phyloP scores from a whole-genome alignment of 2,113 vertebrate genomes.

The Brachionichthys hirsutus region DNA sequence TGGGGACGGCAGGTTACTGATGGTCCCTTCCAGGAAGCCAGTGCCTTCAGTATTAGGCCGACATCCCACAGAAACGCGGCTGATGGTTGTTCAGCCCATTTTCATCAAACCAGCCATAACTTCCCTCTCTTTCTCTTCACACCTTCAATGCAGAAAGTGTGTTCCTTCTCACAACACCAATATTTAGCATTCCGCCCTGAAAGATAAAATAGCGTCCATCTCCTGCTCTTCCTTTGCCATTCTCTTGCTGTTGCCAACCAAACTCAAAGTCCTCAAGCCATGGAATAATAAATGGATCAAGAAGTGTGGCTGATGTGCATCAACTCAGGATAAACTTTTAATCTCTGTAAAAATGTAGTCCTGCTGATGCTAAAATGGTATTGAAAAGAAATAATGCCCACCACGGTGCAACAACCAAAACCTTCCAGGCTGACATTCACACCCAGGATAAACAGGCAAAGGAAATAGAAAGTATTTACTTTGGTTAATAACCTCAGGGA shows the following conservation, averaged over 20 bases:
- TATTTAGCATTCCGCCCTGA: not conserved
- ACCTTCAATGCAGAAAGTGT: no score
- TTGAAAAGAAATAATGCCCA: conserved; percentile 36
- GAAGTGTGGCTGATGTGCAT: conserved; percentile 59
- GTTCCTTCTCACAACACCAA: no score
- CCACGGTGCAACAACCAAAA: conserved; percentile 22
- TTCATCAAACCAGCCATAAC: conserved; percentile 41
- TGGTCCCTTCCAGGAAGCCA: conserved; percentile 40
- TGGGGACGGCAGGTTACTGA: conserved; percentile 58
- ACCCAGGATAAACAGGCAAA: conserved; percentile 1
- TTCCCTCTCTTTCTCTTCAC: conserved; percentile 18
- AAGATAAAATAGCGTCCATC: conserved; percentile 19
- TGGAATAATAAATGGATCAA: conserved; percentile 60
- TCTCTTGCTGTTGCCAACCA: conserved; percentile 28
- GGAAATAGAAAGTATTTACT: conserved; percentile 4
- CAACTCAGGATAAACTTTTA: conserved; percentile 52
- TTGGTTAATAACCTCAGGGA: no score
- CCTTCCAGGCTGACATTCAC: conserved; percentile 8
- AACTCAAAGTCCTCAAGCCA: conserved; percentile 43
- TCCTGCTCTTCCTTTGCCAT: conserved; percentile 11
- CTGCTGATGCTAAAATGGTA: conserved; percentile 25
- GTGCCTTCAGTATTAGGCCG: conserved; percentile 27
- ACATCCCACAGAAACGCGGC: conserved; percentile 46
- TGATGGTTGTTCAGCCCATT: conserved; percentile 49
- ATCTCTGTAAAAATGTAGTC: conserved; percentile 44